Base-by-base conservation (phyloP, 23 tunicate species). In the Halocynthia aurantium region DNA sequence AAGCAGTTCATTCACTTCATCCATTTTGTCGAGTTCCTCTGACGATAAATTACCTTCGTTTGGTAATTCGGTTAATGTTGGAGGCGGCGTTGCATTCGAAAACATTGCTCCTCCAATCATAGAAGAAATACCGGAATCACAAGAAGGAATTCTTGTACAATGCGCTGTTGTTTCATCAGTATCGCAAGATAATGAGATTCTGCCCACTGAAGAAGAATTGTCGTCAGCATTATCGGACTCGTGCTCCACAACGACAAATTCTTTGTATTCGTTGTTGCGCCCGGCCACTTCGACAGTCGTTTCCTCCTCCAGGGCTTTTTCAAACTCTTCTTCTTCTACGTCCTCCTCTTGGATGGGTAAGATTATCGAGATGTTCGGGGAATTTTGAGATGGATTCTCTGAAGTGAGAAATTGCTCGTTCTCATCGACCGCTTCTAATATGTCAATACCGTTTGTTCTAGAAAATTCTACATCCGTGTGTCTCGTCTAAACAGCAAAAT, bases 291-390 rank as follows among this genome's bases (percentile, higher is more conserved):
- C 44, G 44, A 31, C 44, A 31, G 44, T 31, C 44, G 44, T 31
- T 31, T 31, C 44, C 18, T 68, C 76, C 21, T 89, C 96, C n/a
- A 84, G 19, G 19, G 88, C 96, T 22, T 50, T 69, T 76, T 84
- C 85, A 54, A 89, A 83, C 18, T 74, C 88, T 11, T 62, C 76
- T 53, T 89, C 96, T 69, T 74, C 92, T 8, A 15, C 57, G 11
- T 81, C 86, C 18, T 70, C 73, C 19, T 79, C 84, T 55, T 67
- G 76, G 67, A 83, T 83, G 18, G 87, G 81, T 12, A 11, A 19
- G 20, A 67, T 15, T 67, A 17, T 67, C 12, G 18, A 67, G 11
- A 50, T 67, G 8, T 53, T 64, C 22, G 5, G 31, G 11, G 57
- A 8, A 22, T 10, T 18, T 13, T 5, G 10, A 15, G 58, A 11